phyloP scores from a whole-genome alignment of 2,888 invertebrate species.

The Crocallis elinguaria region DNA sequence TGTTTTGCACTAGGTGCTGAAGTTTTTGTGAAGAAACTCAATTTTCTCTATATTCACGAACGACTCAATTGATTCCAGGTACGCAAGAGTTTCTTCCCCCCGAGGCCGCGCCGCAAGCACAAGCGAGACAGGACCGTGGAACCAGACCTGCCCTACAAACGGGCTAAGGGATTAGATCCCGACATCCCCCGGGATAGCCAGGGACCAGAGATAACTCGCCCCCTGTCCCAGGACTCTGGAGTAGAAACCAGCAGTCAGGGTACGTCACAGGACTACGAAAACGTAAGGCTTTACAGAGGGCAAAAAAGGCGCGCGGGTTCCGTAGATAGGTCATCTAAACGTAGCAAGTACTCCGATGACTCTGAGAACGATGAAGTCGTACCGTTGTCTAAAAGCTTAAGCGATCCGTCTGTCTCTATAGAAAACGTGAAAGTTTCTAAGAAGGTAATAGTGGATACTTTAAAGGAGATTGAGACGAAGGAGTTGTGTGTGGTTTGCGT shows the following conservation, averaged over 20 bases:
- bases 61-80: conserved; percentile 83
- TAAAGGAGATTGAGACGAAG: conserved; percentile 58
- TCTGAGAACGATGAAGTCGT: conserved; percentile 54
- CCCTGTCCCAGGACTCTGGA: conserved; percentile 67
- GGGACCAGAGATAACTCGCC: conserved; percentile 34
- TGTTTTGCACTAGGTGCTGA: no score
- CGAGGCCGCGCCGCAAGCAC: conserved; percentile 83
- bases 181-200: conserved; percentile 27
- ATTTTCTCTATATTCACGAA: no score
- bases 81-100: conserved; percentile 88
- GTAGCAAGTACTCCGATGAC: conserved; percentile 59
- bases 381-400: conserved; percentile 68
- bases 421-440: conserved; percentile 52
- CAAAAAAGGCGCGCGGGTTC: conserved; percentile 31
- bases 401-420: conserved; percentile 70
- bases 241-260: conserved; percentile 63
- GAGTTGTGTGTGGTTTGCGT: conserved; percentile 86
- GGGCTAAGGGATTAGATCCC: conserved; percentile 36
- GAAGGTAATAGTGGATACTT: conserved; percentile 51
- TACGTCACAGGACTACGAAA: conserved; percentile 13
- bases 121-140: conserved; percentile 79
- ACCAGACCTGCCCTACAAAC: conserved; percentile 76
- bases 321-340: conserved; percentile 45
- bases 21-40: no score
- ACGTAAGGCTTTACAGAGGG: conserved; percentile 7